Conservation (phyloP, 2,888 invertebrate species). For the Euzetes globulus region DNA sequence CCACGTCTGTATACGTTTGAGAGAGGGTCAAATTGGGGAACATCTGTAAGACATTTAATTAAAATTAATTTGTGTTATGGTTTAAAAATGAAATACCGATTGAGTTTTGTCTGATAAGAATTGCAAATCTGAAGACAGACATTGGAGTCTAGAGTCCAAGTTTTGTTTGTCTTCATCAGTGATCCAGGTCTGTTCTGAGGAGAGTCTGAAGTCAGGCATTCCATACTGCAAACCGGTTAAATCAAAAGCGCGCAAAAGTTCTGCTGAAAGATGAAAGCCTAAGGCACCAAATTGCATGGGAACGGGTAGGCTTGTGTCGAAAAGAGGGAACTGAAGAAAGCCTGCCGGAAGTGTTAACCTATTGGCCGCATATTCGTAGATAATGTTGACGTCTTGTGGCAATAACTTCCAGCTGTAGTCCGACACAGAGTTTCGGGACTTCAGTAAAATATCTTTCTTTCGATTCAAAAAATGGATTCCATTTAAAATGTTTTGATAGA, state of each 20-base stretch:
- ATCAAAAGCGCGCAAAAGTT: slow-evolving; percentile 50
- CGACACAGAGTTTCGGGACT: slow-evolving; percentile 25
- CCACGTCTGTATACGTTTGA: slow-evolving; percentile 36
- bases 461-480: slow-evolving; percentile 38
- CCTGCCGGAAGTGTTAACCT: slow-evolving; percentile 50
- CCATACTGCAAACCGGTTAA: slow-evolving; percentile 48
- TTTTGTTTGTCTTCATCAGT: background rate
- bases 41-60: background rate
- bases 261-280: slow-evolving; percentile 51
- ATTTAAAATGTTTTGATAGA: slow-evolving; percentile 39
- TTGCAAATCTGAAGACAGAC: slow-evolving; percentile 2
- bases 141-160: background rate
- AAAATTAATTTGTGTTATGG: slow-evolving; percentile 13
- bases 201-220: slow-evolving; percentile 29
- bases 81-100: background rate
- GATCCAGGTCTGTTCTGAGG: slow-evolving; percentile 14
- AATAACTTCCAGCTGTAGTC: slow-evolving; percentile 39
- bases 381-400: slow-evolving; percentile 37
- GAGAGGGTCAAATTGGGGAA: slow-evolving; percentile 26
- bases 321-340: slow-evolving; percentile 49
- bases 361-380: slow-evolving; percentile 42
- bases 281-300: slow-evolving; percentile 52
- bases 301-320: slow-evolving; percentile 50
- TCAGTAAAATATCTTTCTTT: slow-evolving; percentile 38
- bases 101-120: slow-evolving; percentile 12